phyloP scores from a whole-genome alignment of 2,888 invertebrate genomes.

The Lottia gigantea region DNA sequence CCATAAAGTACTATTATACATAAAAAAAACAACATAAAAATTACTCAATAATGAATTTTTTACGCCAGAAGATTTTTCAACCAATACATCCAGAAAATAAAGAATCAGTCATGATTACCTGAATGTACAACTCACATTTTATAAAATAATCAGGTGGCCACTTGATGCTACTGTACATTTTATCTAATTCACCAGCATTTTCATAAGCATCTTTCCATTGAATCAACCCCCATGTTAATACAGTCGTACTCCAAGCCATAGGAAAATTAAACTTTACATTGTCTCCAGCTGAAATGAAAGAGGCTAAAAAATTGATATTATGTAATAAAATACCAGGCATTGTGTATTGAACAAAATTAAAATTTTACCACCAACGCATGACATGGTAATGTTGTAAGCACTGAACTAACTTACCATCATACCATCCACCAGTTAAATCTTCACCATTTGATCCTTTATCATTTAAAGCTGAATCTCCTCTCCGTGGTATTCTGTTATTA shows the following conservation, averaged over 20 bases:
- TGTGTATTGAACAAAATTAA: too few species aligned
- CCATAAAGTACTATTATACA: too few species aligned
- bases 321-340: too few species aligned
- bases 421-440: constrained; percentile 65
- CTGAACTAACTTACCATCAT: constrained; percentile 56
- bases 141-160: constrained; percentile 75
- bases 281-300: constrained; percentile 40
- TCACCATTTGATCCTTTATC: constrained; percentile 56
- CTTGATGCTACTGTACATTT: constrained; percentile 64
- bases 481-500: constrained; percentile 53
- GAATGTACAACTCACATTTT: constrained; percentile 48
- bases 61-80: too few species aligned
- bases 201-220: constrained; percentile 38
- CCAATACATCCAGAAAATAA: too few species aligned
- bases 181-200: constrained; percentile 35
- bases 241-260: constrained; percentile 37
- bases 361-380: too few species aligned
- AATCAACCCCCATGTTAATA: constrained; percentile 37
- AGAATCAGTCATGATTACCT: background rate
- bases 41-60: too few species aligned
- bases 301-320: too few species aligned
- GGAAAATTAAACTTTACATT: constrained; percentile 44
- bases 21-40: too few species aligned
- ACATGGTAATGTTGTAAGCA: too few species aligned
- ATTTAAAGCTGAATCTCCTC: constrained; percentile 51